Percentiles rank a stretch among this genome's conserved stretches.
Conservation (phyloP, 23 tunicate species). For the Trididemnum clinides region DNA sequence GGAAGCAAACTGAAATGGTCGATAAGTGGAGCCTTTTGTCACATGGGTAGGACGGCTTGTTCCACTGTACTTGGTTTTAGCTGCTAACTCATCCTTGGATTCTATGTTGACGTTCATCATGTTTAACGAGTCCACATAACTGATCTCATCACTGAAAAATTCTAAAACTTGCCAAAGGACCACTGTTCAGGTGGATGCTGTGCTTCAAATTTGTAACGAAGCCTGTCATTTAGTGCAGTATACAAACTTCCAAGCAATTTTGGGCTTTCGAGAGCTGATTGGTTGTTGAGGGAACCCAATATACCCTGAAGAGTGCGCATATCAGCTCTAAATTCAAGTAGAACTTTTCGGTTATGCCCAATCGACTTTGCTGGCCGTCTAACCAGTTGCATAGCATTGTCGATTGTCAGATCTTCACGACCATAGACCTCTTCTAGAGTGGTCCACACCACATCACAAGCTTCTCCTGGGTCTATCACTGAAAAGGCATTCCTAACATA, state of each 20-base stretch:
- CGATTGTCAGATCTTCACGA: background rate
- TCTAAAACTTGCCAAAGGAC: background rate
- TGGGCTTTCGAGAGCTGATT: background rate
- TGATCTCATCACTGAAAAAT: background rate
- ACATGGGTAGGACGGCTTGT: too few species aligned
- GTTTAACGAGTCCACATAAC: background rate
- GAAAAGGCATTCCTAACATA: slow-evolving; percentile 1
- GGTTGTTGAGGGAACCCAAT: background rate
- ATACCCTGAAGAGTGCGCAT: background rate
- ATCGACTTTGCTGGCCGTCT: background rate
- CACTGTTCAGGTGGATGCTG: background rate
- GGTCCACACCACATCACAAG: slow-evolving; percentile 10
- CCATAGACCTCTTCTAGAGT: slow-evolving; percentile 11
- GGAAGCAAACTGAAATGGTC: too few species aligned
- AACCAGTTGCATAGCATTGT: background rate
- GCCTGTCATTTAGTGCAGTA: background rate
- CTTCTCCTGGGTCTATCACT: background rate
- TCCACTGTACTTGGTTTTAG: too few species aligned
- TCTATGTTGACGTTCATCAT: background rate
- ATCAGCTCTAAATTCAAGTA: slow-evolving; percentile 3
- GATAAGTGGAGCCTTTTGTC: too few species aligned
- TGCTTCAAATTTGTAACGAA: background rate
- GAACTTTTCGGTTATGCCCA: background rate
- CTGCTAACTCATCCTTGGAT: too few species aligned
- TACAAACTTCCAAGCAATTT: background rate